phyloP scores from a whole-genome alignment of 2,113 vertebrate species.

The Ondatra zibethicus region DNA sequence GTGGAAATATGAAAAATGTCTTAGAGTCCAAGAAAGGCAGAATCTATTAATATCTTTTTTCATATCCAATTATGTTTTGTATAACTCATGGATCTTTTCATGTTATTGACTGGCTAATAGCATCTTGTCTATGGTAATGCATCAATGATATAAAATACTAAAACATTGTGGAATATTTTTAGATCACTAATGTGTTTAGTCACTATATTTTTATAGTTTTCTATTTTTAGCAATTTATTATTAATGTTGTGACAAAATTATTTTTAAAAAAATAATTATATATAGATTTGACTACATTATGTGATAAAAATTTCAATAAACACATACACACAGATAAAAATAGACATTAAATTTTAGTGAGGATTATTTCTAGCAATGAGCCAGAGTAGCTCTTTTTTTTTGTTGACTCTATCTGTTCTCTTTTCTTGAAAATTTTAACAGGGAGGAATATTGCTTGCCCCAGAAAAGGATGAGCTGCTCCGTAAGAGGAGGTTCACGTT shows the following conservation, averaged over 20 bases:
- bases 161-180: background rate
- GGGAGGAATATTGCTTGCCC: background rate
- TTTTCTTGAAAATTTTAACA: constrained; percentile 1
- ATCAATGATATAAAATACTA: background rate
- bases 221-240: background rate
- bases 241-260: background rate
- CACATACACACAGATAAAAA: background rate
- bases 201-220: background rate
- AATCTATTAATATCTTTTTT: constrained; percentile 55
- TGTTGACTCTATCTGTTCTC: background rate
- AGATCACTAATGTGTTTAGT: background rate
- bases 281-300: background rate
- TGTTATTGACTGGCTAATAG: constrained; percentile 11
- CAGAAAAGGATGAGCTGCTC: background rate
- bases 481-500: background rate
- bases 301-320: background rate
- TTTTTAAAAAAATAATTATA: constrained; percentile 18
- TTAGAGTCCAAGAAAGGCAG: constrained; percentile 48
- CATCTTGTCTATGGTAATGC: background rate
- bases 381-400: background rate
- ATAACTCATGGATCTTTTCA: background rate
- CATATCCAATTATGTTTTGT: constrained; percentile 44
- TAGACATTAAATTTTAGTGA: background rate
- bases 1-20: constrained; percentile 57
- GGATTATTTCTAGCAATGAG: background rate